A percentile compares a stretch with the other conserved stretches of the same genome.
Conservation (phyloP, 2,797 vertebrate species). For the Stomatorhinus walkeri region DNA sequence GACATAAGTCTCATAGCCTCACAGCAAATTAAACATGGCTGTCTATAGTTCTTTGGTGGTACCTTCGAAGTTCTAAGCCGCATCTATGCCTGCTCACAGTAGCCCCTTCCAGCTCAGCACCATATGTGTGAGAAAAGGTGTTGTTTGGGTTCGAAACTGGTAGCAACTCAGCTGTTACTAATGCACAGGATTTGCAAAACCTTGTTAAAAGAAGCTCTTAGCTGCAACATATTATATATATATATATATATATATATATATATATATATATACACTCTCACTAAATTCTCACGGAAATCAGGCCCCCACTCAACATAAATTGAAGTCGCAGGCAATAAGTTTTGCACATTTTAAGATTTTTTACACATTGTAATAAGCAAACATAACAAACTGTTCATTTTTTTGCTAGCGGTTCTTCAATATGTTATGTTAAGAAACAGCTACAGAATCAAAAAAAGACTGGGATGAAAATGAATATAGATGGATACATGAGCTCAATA, state of each 20-base stretch:
- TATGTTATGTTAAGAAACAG: not conserved
- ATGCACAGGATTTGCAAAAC: slow-evolving; percentile 10
- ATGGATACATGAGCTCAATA: not conserved
- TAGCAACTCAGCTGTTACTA: not conserved
- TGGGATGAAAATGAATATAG: not conserved
- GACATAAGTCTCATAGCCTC: not conserved
- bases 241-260: not conserved
- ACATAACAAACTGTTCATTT: not conserved
- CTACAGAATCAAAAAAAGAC: not conserved
- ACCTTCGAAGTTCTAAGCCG: not conserved
- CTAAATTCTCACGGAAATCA: not conserved
- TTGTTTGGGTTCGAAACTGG: not conserved
- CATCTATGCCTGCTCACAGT: not conserved
- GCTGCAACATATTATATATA: not conserved
- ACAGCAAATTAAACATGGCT: not conserved
- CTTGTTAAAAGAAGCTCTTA: not conserved
- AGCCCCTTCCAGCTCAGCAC: not conserved
- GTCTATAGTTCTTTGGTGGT: not conserved
- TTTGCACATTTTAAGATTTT: not conserved
- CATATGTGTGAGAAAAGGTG: slow-evolving; percentile 4
- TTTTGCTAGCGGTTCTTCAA: not conserved
- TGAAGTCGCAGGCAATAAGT: not conserved
- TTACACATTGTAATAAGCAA: not conserved
- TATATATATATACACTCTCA: not conserved
- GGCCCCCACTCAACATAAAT: not conserved